Evolutionary conservation across 2,113 vertebrate genomes (phyloP), one percentile per base, ranked within the genome.

Genomic region (Crotalus viridis): DNA sequence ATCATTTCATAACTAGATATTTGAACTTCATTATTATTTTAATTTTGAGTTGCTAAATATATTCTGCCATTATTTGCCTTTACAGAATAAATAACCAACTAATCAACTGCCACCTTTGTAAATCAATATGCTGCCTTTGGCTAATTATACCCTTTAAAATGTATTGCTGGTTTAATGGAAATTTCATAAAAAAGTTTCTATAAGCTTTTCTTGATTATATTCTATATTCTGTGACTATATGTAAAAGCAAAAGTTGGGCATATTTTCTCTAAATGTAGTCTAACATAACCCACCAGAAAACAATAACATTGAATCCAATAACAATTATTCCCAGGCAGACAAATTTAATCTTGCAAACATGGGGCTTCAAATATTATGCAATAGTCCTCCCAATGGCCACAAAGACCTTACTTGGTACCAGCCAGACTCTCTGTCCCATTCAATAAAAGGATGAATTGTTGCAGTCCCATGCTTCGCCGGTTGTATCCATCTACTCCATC

Each of bases 41-140:
- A 88, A 48, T 48, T 90, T 1, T 39, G 13, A 22, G 26, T 87
- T 56, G 51, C 57, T 92, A 87, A 92, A 92, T 74, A 87, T 92
- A 90, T 59, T 39, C 81, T 91, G 56, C 21, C 74, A 64, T 56
- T 87, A 87, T 92, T 90, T 90, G 91, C 56, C 21, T 90, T 64
- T n/a, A 55, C 22, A 87, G 57, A 69, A 90, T 86, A 87, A 74
- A 81, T 88, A 90, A 43, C 59, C 39, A 10, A 59, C 56, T 86
- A 92, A 94, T 92, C 88, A 94, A 13, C 88, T 17, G 0, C 57
- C 43, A 57, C 17, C 57, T 55, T 26, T 46, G 28, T 69, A 92
- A 87, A 85, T 33, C 57, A 89, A 89, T 69, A 90, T 89, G 19
- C 74, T 74, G 86, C 19, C 90, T 90, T 26, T 17, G 8, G 87